Evolutionary conservation across 2,888 invertebrate genomes (phyloP), one percentile per base, ranked within the genome.

Genomic region (Cancer borealis): DNA sequence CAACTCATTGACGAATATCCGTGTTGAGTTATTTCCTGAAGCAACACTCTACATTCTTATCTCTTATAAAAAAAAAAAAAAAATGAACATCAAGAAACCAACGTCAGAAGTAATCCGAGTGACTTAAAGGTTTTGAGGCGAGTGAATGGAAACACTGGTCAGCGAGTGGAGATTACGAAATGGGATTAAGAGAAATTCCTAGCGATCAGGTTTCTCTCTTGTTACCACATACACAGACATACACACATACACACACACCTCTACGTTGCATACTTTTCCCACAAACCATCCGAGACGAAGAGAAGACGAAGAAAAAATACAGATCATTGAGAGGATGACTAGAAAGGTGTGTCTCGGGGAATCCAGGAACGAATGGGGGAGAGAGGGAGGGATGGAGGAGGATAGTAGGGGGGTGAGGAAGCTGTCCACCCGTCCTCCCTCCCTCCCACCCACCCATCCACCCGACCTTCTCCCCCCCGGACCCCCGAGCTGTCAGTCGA

Each of bases 301-400:
- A 79, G 79, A 66, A 66, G 66, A 66, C 66, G 66, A 66, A 14
- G 66, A 66, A 66, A 79, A 79, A 79, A 79, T 79, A 79, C 79
- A 79, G 79, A 79, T 79, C 79, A 79, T 79, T 79, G 30, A 26
- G 79, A 79, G 79, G 79, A 79, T 79, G 79, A 79, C 79, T 26
- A 73, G 54, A 14, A 54, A 73, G 73, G 79, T 79, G 79, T 26
- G 79, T 79, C 79, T 79, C 30, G 79, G 79, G 79, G 79, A 79
- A 79, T 79, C 79, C 79, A 79, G 79, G 79, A 79, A 79, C 79
- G 79, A 79, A 30, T 1, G 30, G 10, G 79, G 30, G 66, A 66
- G 66, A n/a, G 66, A 66, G 66, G n/a, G 26, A 30, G 30, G 79
- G 79, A 79, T 0, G 79, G 79, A 26, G 26, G 30, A 30, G 79